A percentile compares a stretch with the other conserved stretches of the same genome.
These are phyloP conservation scores for Etheostoma spectabile DNA, from an alignment of 2,113 vertebrate genomes.

Conservation along the genomic window DNA sequence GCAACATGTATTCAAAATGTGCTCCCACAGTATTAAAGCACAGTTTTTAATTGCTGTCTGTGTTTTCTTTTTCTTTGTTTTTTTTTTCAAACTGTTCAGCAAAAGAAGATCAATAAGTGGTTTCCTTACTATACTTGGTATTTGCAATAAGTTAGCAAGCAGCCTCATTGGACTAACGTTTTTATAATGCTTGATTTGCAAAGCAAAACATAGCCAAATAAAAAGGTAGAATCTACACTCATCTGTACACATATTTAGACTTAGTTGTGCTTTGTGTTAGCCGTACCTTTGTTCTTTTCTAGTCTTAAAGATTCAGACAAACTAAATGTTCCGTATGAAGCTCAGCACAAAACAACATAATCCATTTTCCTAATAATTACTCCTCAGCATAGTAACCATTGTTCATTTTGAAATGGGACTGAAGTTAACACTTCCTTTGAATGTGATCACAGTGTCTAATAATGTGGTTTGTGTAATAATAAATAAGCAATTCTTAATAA, in stretches of 20 bases:
- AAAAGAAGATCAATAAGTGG: background rate
- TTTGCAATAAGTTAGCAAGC: background rate
- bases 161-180: background rate
- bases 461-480: background rate
- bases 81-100: background rate
- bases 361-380: background rate
- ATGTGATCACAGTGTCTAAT: background rate
- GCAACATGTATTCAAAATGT: constrained; percentile 28
- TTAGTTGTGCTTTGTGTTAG: background rate
- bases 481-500: background rate
- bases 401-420: background rate
- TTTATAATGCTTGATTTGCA: constrained; percentile 1
- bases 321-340: background rate
- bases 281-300: background rate
- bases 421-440: constrained; percentile 3
- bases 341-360: background rate
- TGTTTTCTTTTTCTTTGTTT: background rate
- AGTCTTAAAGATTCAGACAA: background rate
- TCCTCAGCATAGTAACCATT: background rate
- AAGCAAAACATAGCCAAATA: constrained; percentile 4
- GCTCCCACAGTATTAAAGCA: constrained; percentile 75
- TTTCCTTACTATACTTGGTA: background rate
- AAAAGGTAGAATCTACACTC: background rate
- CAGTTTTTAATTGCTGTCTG: constrained; percentile 22
- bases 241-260: background rate